Evolutionary conservation across 2,113 vertebrate species (phyloP), one percentile per base, ranked within the genome.

Genomic region (Puntigrus tetrazona): DNA sequence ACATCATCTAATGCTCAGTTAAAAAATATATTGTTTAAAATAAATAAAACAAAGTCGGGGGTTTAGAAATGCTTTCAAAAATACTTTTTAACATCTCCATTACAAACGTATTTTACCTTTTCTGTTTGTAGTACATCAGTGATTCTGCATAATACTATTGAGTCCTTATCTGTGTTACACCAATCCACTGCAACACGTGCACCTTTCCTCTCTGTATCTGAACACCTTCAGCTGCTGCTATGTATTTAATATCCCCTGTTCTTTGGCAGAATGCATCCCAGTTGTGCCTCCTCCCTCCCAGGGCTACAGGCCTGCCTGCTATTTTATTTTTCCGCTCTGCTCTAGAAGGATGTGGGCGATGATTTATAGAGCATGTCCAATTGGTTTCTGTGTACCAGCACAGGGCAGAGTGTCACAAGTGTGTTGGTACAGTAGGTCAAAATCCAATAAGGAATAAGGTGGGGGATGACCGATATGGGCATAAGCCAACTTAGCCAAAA

Each of bases 361-460:
- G 93, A 94, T 94, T 94, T 92, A 92, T 90, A 91, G 91, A 92
- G 92, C 91, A 92, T 88, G 86, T 93, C 93, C 92, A 90, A 91
- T 93, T 89, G 92, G 90, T 91, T 85, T 81, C 76, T 94, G 70
- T 93, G 93, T 93, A 92, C 86, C 92, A 90, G 90, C 86, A 80
- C 85, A 87, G 88, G 89, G 85, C 92, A 82, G 88, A 89, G 89
- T 86, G 90, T 93, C 93, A 90, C 85, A 81, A 89, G 89, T 91
- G 92, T 91, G 91, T 92, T 92, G 91, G 90, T 89, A 86, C 84
- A 86, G 59, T 88, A 92, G 91, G 92, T 91, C 91, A 61, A 88
- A 79, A 88, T 90, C 92, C 93, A 91, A 92, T 80, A 87, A 93
- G 91, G 93, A 91, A 67, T 25, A 57, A 76, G 52, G 83, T 76